Evolutionary conservation across 2,888 invertebrate species (phyloP), one percentile per base, ranked within the genome.

Genomic region (Andrena bucephala): DNA sequence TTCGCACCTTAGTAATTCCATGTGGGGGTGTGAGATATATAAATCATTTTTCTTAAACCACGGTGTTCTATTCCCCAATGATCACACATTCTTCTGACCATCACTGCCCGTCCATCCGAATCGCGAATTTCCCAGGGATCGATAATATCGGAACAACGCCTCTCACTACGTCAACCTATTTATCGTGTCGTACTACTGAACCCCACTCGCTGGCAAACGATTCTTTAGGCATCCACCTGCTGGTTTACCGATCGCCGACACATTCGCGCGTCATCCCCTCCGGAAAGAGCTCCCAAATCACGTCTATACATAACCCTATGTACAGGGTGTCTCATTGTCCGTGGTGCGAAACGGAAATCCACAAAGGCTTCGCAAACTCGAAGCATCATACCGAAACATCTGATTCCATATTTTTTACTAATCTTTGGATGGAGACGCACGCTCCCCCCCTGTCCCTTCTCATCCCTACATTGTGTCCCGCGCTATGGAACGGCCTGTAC

Each of bases 151-250:
- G 8, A 6, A 16, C 54, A 33, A 13, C 54, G 50, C 27, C n/a
- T 16, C 27, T 24, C 48, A 27, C 27, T 16, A 33, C 31, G 79
- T 13, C 77, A 16, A 57, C 63, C 69, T 69, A 57, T 79, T 76
- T 80, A 60, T 80, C 59, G 79, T 52, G 65, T 59, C 52, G 70
- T 50, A 79, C 78, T 65, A 79, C 79, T 79, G 79, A 67, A 52
- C 20, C 59, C 20, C 50, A 59, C 27, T 20, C 69, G 29, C 50
- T 13, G 27, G 27, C 7, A 48, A 59, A 65, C 76, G 42, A n/a
- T 57, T 10, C 10, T 24, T 54, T 6, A 16, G 60, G 8, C 29
- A 20, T 50, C 36, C 54, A 36, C 31, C n/a, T 27, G 13, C 27
- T 36, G 42, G 29, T 31, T 8, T 10, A 57, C 29, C 54, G 16